Base-by-base conservation (phyloP, 1,140 invertebrate species). In the Drosophila nannoptera region DNA sequence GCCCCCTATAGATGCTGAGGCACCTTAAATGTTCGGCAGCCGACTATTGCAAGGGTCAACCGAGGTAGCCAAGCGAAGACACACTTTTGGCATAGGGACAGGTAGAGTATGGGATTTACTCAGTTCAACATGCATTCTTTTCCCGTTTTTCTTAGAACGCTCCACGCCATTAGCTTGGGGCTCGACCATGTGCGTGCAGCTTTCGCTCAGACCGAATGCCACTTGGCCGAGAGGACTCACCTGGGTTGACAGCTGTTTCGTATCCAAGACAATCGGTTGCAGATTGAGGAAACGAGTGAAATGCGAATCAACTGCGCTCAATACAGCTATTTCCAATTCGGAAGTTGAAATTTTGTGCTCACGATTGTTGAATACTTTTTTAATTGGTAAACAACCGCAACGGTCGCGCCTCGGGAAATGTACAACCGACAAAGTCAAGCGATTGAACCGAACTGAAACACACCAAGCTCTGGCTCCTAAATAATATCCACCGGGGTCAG, bases 221-320 rank as follows among this genome's bases (percentile, higher is more conserved):
- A 38, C 38, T 5, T 11, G 2, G 40, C 40, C 8, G n/a, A 32
- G 16, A 7, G 6, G 14, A 45, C 65, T 68, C 29, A 62, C 65
- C 65, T 62, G 12, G 46, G 29, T 14, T 29, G 49, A 48, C 65
- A 68, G 65, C 59, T 68, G 65, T 62, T 54, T 62, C 8, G n/a
- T 48, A 62, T 40, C 62, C 33, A 43, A 33, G 14, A 32, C n/a
- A 40, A 49, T 31, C 31, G 45, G 11, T 45, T 38, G 22, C 8
- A 36, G 63, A 67, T 66, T 12, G n/a, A 42, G 40, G 6, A 12
- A 42, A 6, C 40, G 4, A 22, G 22, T 2, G 22, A 22, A 22
- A 22, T 22, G 22, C 22, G 22, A 22, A 22, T 3, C 22, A 22
- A 22, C 22, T 22, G 22, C 42, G 42, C 42, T 22, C 22, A 14